Evolutionary conservation across 2,113 vertebrate species (phyloP).

Genomic region (Chionomys nivalis): DNA sequence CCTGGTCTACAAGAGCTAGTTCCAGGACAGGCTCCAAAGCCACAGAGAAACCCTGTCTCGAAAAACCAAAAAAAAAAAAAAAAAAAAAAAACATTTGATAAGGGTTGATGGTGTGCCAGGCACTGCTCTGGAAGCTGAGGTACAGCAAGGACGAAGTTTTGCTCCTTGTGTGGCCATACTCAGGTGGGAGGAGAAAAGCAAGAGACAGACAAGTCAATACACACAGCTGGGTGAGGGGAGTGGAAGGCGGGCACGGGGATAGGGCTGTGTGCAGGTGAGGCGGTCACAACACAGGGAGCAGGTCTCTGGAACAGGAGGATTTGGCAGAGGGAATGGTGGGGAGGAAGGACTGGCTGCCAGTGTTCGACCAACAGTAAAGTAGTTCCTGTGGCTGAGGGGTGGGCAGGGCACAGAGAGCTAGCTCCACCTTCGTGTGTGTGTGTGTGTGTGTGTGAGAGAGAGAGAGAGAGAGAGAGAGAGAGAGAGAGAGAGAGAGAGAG

Average conservation of each 20-base stretch:
- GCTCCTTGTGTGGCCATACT: background rate
- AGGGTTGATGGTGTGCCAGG: background rate
- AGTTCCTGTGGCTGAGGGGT: background rate
- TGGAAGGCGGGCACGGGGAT: background rate
- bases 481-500: too few relatives aligned
- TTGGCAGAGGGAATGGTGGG: background rate
- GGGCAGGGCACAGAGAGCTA: background rate
- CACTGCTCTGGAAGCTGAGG: conserved; percentile 16
- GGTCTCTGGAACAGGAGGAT: background rate
- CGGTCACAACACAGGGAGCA: background rate
- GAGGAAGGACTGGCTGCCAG: background rate
- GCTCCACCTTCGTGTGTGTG: too few relatives aligned
- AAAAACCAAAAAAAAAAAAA: too few relatives aligned
- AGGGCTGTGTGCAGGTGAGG: background rate
- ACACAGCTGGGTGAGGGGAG: background rate
- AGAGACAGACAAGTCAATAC: background rate
- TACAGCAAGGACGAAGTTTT: background rate
- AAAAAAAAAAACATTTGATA: too few relatives aligned
- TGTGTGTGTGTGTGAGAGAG: too few relatives aligned
- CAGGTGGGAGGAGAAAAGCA: background rate
- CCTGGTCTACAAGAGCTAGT: too few relatives aligned
- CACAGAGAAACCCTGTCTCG: too few relatives aligned
- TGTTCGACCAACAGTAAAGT: background rate
- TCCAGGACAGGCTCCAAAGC: too few relatives aligned
- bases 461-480: rapidly evolving